A percentile compares a stretch with the other conserved stretches of the same genome.
phyloP scores from a whole-genome alignment of 2,113 vertebrate genomes.

The Daubentonia madagascariensis region DNA sequence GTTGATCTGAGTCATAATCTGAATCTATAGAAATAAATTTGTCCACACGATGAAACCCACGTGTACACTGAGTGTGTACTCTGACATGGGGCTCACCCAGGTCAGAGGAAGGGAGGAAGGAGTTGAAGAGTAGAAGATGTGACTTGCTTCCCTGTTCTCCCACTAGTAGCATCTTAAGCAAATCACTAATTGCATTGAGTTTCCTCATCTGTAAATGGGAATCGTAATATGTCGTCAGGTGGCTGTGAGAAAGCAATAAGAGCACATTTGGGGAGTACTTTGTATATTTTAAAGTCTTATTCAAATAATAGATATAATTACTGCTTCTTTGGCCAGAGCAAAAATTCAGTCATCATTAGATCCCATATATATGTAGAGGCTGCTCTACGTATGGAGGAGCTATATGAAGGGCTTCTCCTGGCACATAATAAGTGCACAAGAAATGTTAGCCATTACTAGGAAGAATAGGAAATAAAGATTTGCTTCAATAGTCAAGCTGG shows the following conservation, averaged over 20 bases:
- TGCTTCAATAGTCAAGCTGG: not conserved
- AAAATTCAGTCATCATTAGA: not conserved
- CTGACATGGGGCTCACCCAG: not conserved
- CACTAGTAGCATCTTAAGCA: not conserved
- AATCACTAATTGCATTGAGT: no score
- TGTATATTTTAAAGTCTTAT: not conserved
- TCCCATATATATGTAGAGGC: not conserved
- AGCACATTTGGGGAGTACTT: not conserved
- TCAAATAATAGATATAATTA: not conserved
- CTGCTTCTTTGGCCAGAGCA: not conserved
- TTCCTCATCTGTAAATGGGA: not conserved
- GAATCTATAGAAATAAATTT: not conserved
- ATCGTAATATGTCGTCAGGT: not conserved
- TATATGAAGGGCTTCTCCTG: not conserved
- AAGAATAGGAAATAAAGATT: no score
- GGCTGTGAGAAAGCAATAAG: not conserved
- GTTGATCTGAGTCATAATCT: not conserved
- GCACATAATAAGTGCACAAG: rapidly evolving
- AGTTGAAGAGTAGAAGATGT: not conserved
- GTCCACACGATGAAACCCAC: not conserved
- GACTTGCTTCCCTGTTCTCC: not conserved
- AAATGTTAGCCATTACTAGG: not conserved
- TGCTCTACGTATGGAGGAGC: no score
- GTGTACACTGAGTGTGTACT: rapidly evolving
- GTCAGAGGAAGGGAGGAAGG: not conserved